These are phyloP conservation scores for Odontothrips loti DNA, from an alignment of 2,888 invertebrate species.

Conservation along the genomic window DNA sequence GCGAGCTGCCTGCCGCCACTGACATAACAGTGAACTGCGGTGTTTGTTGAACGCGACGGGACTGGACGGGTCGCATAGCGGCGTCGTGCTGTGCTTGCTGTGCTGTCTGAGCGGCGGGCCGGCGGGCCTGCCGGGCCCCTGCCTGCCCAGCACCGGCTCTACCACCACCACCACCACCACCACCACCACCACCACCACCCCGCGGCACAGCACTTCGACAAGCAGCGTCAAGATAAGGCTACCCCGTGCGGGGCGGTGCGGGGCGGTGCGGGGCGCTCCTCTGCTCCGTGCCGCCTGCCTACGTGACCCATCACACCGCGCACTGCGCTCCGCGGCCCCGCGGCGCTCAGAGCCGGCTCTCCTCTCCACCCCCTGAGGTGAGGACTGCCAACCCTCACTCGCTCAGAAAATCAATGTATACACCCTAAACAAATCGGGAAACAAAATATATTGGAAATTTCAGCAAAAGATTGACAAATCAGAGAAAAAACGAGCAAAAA, in stretches of 20 bases:
- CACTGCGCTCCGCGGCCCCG: constrained; percentile 33
- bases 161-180: constrained; percentile 27
- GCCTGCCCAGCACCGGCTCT: background rate
- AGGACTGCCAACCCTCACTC: background rate
- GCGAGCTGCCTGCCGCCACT: too few species aligned
- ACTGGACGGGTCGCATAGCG: too few species aligned
- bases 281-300: constrained; percentile 49
- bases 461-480: too few species aligned
- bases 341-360: background rate
- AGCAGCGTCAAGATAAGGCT: constrained; percentile 8
- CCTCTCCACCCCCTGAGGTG: background rate
- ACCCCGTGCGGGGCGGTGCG: constrained; percentile 35
- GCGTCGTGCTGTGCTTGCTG: background rate
- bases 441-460: too few species aligned
- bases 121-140: background rate
- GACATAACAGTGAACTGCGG: too few species aligned
- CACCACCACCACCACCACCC: constrained; percentile 32
- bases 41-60: too few species aligned
- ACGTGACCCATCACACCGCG: constrained; percentile 46
- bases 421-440: too few species aligned
- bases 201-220: constrained; percentile 22
- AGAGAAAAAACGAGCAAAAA: too few species aligned
- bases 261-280: constrained; percentile 38
- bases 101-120: background rate
- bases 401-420: too few species aligned